Evolutionary conservation across 1,140 invertebrate species (phyloP), one percentile per base, ranked within the genome.

Genomic region (Grapholita molesta): DNA sequence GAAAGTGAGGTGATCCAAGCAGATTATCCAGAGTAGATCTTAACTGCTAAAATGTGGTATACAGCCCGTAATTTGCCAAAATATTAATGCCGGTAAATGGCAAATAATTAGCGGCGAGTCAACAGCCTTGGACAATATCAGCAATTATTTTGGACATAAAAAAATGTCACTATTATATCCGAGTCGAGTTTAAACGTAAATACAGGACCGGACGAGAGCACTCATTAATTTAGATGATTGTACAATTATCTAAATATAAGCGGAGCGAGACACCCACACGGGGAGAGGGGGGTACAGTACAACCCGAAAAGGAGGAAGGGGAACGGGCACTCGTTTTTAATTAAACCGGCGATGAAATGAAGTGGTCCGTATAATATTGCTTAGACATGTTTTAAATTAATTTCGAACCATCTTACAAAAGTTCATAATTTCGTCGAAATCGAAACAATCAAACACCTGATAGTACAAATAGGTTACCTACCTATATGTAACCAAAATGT

Each of bases 231-330:
- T 90, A 90, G 88, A 90, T 91, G 89, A 91, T 91, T 91, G 88
- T 91, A 91, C 89, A 91, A 91, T 91, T 91, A 91, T 91, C 89
- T 91, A 91, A 91, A 91, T 89, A 90, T 91, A 91, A 91, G 88
- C 89, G 86, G 79, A 87, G 86, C 84, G 86, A 89, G 86, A 87
- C 86, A 82, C 82, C 84, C 84, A 85, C 83, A 82, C 80, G 82
- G 83, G 81, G 78, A 71, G 70, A 77, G 86, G 85, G 35, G 89
- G 84, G 87, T 74, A 80, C 79, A 79, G 82, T 21, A 48, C 86
- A 85, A 84, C 89, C 85, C 87, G 83, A 88, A 86, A 88, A 86
- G 81, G 77, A 76, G 83, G 86, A 82, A 81, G 82, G 83, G 86
- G 86, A 73, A 79, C 81, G 86, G 87, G 82, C 89, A 91, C 89